These are phyloP conservation scores for Boulengeromyrus knoepffleri DNA, from an alignment of 2,113 vertebrate genomes.

Conservation along the genomic window DNA sequence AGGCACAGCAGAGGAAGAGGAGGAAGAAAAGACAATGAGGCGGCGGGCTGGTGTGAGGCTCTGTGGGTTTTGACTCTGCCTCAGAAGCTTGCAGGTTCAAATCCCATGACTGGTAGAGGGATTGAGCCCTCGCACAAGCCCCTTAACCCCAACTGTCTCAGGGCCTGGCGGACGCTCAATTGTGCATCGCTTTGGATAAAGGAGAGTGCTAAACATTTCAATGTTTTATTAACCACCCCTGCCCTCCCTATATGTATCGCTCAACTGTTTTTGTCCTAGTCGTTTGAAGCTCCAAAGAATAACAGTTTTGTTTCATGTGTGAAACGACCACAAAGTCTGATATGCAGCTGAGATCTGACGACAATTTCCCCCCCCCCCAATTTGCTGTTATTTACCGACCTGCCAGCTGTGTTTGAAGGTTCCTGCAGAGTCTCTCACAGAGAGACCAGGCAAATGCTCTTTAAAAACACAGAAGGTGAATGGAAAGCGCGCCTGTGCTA, in stretches of 20 bases:
- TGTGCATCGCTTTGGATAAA: background rate
- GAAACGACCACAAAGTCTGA: background rate
- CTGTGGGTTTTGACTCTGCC: background rate
- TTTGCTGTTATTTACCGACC: background rate
- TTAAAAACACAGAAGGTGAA: background rate
- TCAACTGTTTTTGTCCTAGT: background rate
- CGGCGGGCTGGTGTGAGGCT: too few relatives aligned
- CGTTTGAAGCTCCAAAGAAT: background rate
- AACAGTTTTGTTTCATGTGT: background rate
- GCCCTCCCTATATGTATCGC: background rate
- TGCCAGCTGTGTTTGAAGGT: background rate
- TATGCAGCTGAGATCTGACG: background rate
- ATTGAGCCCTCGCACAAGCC: background rate
- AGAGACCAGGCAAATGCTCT: background rate
- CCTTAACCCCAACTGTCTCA: background rate
- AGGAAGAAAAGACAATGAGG: background rate
- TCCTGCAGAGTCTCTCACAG: background rate
- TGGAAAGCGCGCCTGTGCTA: background rate
- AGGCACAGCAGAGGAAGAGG: background rate
- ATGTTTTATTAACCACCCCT: too few relatives aligned
- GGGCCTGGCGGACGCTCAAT: background rate
- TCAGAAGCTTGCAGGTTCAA: background rate
- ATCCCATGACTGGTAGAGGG: background rate
- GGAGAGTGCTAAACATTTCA: background rate
- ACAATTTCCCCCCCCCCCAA: background rate